Conservation (phyloP, 2,797 vertebrate species). For the Chaetophractus vellerosus region DNA sequence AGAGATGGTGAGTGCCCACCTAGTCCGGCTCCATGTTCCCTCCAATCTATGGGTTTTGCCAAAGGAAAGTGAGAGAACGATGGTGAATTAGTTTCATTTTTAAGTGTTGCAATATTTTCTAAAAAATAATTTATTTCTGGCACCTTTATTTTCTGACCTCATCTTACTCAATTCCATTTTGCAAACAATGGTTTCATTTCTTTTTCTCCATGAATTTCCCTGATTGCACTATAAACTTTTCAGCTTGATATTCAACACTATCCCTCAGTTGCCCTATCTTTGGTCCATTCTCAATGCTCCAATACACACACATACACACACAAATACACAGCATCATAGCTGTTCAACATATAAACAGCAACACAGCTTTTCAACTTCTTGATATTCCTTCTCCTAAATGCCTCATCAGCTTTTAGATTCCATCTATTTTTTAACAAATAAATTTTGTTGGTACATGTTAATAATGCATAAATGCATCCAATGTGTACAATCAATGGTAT, state of each 20-base stretch:
- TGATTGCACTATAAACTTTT: neutral
- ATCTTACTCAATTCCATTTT: neutral
- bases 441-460: too few species aligned
- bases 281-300: neutral
- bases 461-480: too few species aligned
- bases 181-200: neutral
- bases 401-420: neutral
- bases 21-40: too few species aligned
- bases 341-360: rapidly evolving
- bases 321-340: too few species aligned
- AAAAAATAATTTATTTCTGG: neutral
- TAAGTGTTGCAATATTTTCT: neutral
- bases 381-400: neutral
- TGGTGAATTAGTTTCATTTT: neutral
- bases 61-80: neutral
- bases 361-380: neutral
- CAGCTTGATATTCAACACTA: neutral
- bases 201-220: neutral
- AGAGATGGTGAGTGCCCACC: too few species aligned
- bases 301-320: neutral
- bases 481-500: too few species aligned
- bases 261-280: neutral
- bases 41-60: too few species aligned
- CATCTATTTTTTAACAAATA: neutral
- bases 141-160: neutral